These are phyloP conservation scores for Rhynchonema sp. DNA, from an alignment of 2,888 invertebrate genomes.

Conservation along the genomic window DNA sequence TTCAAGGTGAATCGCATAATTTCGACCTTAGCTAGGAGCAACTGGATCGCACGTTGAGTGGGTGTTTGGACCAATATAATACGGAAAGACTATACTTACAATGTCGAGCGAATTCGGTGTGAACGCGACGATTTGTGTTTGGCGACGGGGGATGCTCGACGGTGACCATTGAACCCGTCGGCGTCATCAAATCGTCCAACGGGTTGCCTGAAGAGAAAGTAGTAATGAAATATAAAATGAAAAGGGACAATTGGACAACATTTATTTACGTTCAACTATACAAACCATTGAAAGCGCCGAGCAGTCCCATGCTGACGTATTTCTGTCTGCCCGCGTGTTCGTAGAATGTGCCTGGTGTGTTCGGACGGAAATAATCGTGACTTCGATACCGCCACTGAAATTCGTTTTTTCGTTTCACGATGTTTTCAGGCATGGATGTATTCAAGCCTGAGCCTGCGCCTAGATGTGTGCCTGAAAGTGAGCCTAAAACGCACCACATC, in stretches of 20 bases:
- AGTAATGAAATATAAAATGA: too few species aligned
- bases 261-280: too few species aligned
- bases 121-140: too few species aligned
- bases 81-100: background rate
- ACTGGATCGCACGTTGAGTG: too few species aligned
- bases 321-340: background rate
- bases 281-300: conserved; percentile 1
- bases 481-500: too few species aligned
- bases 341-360: background rate
- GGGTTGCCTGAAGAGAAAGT: background rate
- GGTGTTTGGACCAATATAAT: too few species aligned
- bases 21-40: too few species aligned
- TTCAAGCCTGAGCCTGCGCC: too few species aligned
- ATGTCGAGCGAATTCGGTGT: background rate
- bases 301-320: conserved; percentile 3
- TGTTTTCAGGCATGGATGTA: too few species aligned
- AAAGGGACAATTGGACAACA: too few species aligned
- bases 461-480: too few species aligned
- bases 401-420: conserved; percentile 45
- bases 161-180: background rate
- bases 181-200: conserved; percentile 1
- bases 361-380: background rate
- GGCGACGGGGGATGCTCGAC: background rate
- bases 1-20: too few species aligned
- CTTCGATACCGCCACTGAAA: background rate